Conservation (phyloP, 2,888 invertebrate genomes). For the Encarsia formosa region DNA sequence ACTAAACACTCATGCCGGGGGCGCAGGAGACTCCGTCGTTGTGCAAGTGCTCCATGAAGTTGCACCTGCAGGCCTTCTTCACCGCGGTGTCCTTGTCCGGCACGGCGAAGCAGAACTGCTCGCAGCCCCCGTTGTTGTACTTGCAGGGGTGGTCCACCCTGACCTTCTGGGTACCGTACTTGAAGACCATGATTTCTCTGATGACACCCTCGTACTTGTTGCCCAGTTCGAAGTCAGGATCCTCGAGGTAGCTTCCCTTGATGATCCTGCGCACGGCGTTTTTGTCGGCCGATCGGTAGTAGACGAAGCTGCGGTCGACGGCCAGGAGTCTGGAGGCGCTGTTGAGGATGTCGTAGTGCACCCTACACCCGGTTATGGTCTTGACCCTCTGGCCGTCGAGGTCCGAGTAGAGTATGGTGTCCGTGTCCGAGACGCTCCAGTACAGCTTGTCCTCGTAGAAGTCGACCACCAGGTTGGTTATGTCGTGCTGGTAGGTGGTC, state of each 20-base stretch:
- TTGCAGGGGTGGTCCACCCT: conserved; percentile 2
- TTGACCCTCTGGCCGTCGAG: conserved; percentile 1
- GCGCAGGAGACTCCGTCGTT: not conserved
- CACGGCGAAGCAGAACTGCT: conserved; percentile 8
- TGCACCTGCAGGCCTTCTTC: not conserved
- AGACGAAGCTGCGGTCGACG: conserved; percentile 3
- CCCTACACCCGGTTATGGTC: not conserved
- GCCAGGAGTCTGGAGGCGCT: not conserved
- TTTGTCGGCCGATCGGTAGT: conserved; percentile 2
- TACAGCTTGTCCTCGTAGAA: conserved; percentile 1
- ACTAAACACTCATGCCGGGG: not conserved
- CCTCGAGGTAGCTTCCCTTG: not conserved
- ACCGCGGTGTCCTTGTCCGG: not conserved
- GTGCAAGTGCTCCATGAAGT: not conserved
- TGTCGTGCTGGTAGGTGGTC: not conserved
- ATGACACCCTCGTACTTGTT: not conserved
- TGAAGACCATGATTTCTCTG: conserved; percentile 1
- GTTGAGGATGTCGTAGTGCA: not conserved
- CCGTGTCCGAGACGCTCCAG: not conserved
- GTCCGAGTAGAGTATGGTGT: not conserved
- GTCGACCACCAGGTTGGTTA: not conserved
- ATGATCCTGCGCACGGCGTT: not conserved
- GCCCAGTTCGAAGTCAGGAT: conserved; percentile 3
- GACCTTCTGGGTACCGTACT: not conserved
- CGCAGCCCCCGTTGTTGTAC: not conserved